Conservation (phyloP, 1,140 invertebrate genomes). For the Onthophagus taurus region DNA sequence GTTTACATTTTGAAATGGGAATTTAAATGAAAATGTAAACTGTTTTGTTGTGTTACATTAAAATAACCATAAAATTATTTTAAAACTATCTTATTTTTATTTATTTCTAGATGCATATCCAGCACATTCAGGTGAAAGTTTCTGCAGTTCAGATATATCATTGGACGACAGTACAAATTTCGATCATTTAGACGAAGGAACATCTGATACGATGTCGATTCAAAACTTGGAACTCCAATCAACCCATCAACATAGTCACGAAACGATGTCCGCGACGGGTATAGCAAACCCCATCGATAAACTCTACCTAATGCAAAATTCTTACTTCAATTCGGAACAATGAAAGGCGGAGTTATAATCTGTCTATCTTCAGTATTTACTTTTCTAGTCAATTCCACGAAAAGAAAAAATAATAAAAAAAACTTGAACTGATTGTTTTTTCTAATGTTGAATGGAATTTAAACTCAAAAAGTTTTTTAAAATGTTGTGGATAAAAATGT, state of each 20-base stretch:
- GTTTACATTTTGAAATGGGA: slow-evolving; percentile 23
- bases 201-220: slow-evolving; percentile 64
- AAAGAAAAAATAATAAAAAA: too few relatives aligned
- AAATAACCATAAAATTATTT: slow-evolving; percentile 1
- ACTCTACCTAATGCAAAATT: slow-evolving; percentile 95
- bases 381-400: too few relatives aligned
- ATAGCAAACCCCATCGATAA: slow-evolving; percentile 88
- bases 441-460: too few relatives aligned
- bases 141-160: slow-evolving; percentile 81
- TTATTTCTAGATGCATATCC: slow-evolving; percentile 62
- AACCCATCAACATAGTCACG: slow-evolving; percentile 43
- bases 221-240: slow-evolving; percentile 55
- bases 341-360: too few relatives aligned
- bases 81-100: neutral
- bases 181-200: slow-evolving; percentile 66
- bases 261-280: slow-evolving; percentile 38
- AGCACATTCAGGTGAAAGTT: slow-evolving; percentile 78
- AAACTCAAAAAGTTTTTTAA: too few relatives aligned
- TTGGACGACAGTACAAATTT: slow-evolving; percentile 72
- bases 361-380: too few relatives aligned
- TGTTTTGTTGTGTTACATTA: neutral
- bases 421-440: too few relatives aligned
- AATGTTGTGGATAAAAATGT: too few relatives aligned
- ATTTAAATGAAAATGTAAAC: neutral
- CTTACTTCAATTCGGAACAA: slow-evolving; percentile 74